Conservation (phyloP, 2,113 vertebrate genomes). For the Mustela nigripes region DNA sequence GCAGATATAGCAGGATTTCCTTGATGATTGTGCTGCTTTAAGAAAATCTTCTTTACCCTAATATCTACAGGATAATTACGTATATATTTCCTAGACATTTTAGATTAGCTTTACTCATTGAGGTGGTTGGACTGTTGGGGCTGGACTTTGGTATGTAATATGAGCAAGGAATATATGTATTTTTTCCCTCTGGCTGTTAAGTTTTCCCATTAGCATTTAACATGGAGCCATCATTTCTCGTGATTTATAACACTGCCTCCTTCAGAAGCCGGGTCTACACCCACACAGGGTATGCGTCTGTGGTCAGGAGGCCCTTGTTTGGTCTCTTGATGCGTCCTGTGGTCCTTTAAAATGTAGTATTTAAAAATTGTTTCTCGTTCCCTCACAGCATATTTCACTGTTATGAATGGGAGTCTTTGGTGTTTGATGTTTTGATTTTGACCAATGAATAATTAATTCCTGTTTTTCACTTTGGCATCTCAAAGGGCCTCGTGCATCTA, state of each 20-base stretch:
- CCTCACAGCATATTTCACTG: neutral
- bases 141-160: slow-evolving; percentile 31
- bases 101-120: slow-evolving; percentile 61
- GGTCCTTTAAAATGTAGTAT: neutral
- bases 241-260: neutral
- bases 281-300: neutral
- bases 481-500: neutral
- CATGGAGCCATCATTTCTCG: slow-evolving; percentile 23
- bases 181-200: slow-evolving; percentile 41
- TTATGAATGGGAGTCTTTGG: neutral
- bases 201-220: slow-evolving; percentile 63
- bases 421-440: slow-evolving; percentile 19
- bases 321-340: neutral
- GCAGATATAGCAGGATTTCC: slow-evolving; percentile 47
- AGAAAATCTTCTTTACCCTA: slow-evolving; percentile 51
- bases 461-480: neutral
- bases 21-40: slow-evolving; percentile 57
- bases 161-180: neutral
- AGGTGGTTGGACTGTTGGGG: slow-evolving; percentile 53
- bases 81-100: slow-evolving; percentile 68
- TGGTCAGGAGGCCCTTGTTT: neutral
- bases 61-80: slow-evolving; percentile 65
- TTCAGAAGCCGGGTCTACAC: neutral
- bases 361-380: neutral
- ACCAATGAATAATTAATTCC: slow-evolving; percentile 25